Conservation (phyloP, 2,888 invertebrate species). For the Petrophora chlorosata region DNA sequence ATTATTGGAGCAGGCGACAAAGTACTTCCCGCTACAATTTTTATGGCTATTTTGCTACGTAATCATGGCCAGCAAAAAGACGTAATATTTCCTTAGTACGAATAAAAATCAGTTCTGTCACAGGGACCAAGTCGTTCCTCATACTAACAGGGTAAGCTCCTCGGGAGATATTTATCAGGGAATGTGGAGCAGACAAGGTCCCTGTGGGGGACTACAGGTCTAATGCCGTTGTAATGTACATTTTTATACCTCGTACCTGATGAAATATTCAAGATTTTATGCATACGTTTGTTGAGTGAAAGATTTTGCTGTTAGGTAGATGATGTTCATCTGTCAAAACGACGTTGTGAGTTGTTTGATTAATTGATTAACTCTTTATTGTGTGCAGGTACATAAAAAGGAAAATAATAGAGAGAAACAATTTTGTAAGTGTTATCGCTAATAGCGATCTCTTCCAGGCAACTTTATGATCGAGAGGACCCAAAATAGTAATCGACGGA, state of each 20-base stretch:
- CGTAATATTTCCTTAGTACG: constrained; percentile 10
- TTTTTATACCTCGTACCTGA: constrained; percentile 21
- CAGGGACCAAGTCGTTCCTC: constrained; percentile 25
- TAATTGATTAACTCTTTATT: too few relatives aligned
- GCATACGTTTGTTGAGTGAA: background rate
- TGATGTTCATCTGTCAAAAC: too few relatives aligned
- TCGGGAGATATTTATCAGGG: constrained; percentile 34
- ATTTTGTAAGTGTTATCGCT: too few relatives aligned
- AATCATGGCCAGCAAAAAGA: constrained; percentile 2
- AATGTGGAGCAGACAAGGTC: constrained; percentile 28
- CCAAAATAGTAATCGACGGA: too few relatives aligned
- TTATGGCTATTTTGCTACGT: background rate
- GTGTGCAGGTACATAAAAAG: too few relatives aligned
- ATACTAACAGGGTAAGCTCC: constrained; percentile 34
- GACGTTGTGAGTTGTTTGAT: too few relatives aligned
- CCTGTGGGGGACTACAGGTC: constrained; percentile 30
- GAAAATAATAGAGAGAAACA: too few relatives aligned
- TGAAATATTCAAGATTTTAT: constrained; percentile 21
- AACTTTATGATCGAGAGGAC: too few relatives aligned
- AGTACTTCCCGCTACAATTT: background rate
- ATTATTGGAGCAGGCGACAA: background rate
- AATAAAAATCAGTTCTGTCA: constrained; percentile 35
- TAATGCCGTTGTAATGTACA: constrained; percentile 31
- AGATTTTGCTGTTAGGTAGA: too few relatives aligned
- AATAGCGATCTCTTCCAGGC: too few relatives aligned